Conservation (phyloP, 2,797 vertebrate genomes). For the Epinephelus awoara region DNA sequence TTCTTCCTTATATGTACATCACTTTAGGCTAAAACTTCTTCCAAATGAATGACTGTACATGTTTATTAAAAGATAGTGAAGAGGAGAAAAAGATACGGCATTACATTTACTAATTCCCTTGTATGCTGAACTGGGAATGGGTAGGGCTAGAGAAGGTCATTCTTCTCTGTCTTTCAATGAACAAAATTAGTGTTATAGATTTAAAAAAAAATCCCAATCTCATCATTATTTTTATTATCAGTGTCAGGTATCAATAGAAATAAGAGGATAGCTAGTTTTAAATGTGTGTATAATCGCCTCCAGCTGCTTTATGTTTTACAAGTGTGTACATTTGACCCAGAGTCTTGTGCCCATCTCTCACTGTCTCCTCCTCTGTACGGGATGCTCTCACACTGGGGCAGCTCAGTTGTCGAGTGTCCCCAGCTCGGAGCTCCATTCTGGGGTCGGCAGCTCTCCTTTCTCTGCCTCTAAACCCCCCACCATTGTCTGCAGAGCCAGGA, state of each 20-base stretch:
- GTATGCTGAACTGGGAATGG: not conserved
- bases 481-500: slow-evolving; percentile 86
- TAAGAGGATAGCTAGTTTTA: not conserved
- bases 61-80: not conserved
- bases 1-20: not conserved
- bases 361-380: slow-evolving; percentile 30
- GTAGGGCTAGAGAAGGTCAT: not conserved
- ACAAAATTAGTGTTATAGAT: not conserved
- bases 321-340: not conserved
- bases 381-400: slow-evolving; percentile 35
- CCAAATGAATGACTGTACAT: not conserved
- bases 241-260: not conserved
- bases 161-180: not conserved
- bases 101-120: not conserved
- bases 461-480: slow-evolving; percentile 82
- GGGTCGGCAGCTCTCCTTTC: slow-evolving; percentile 75
- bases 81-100: not conserved
- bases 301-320: slow-evolving; percentile 7
- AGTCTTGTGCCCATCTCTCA: slow-evolving; percentile 19
- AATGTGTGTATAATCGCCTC: not conserved
- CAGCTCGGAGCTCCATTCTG: slow-evolving; percentile 66
- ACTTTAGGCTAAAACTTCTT: not conserved
- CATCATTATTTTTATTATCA: not conserved
- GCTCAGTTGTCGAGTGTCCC: slow-evolving; percentile 46
- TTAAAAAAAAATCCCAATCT: not conserved